A percentile compares a stretch with the other conserved stretches of the same genome.
phyloP scores from a whole-genome alignment of 2,113 vertebrate species.

The Electrona antarctica region DNA sequence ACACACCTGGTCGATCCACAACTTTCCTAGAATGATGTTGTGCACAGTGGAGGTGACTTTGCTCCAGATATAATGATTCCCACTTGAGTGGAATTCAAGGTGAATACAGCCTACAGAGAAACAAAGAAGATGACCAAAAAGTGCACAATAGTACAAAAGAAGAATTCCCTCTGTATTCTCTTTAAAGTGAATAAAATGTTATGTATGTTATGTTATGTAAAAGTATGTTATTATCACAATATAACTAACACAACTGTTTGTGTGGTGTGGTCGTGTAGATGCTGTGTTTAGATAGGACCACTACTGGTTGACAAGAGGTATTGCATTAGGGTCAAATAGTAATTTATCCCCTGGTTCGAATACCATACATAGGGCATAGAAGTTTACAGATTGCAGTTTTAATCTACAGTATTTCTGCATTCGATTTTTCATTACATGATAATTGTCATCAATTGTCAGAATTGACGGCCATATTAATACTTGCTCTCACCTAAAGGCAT shows the following conservation, averaged over 20 bases:
- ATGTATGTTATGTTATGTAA: too few species aligned
- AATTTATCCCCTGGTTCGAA: too few species aligned
- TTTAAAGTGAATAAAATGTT: too few species aligned
- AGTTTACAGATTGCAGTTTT: too few species aligned
- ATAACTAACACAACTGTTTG: neutral
- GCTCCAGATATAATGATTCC: slow-evolving; percentile 94
- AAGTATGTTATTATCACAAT: too few species aligned
- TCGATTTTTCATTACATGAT: neutral
- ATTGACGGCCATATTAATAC: too few species aligned
- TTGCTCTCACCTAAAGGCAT: slow-evolving; percentile 87
- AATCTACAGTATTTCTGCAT: neutral
- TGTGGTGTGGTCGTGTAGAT: neutral
- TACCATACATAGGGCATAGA: too few species aligned
- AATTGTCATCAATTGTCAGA: too few species aligned
- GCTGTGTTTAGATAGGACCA: too few species aligned
- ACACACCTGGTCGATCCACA: slow-evolving; percentile 95
- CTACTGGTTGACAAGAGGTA: neutral
- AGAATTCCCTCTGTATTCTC: too few species aligned
- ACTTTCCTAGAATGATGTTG: slow-evolving; percentile 96
- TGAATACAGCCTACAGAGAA: slow-evolving; percentile 87
- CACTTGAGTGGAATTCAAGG: slow-evolving; percentile 89
- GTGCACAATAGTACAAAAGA: neutral
- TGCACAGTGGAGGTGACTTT: slow-evolving; percentile 97
- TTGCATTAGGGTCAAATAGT: neutral
- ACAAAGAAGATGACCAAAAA: neutral